Conservation (phyloP, 2,797 vertebrate genomes). For the Phrynocephalus guinanensis region DNA sequence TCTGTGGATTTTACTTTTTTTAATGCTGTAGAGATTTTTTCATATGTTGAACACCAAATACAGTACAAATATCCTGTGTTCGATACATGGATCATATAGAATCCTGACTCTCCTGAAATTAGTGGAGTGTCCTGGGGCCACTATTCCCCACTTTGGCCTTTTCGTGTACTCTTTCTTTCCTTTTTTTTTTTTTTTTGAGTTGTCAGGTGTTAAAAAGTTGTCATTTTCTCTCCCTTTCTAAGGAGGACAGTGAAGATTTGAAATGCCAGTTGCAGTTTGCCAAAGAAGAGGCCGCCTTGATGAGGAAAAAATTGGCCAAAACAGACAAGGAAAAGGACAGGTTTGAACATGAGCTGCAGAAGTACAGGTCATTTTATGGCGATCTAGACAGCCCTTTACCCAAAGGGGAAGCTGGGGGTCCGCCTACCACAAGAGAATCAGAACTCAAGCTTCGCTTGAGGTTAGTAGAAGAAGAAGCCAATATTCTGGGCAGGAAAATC, state of each 20-base stretch:
- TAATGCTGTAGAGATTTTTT: background rate
- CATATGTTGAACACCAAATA: too few species aligned
- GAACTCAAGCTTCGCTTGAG: slow-evolving; percentile 95
- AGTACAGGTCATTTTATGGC: slow-evolving; percentile 96
- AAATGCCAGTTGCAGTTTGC: slow-evolving; percentile 97
- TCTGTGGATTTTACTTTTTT: background rate
- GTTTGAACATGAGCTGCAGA: slow-evolving; percentile 95
- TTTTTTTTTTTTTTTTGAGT: background rate
- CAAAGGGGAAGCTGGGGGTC: slow-evolving; percentile 96
- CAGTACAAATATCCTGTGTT: too few species aligned
- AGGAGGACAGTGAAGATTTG: slow-evolving; percentile 97
- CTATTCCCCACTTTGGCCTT: background rate
- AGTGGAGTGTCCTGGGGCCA: background rate
- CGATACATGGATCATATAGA: background rate
- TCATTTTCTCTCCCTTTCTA: slow-evolving; percentile 39
- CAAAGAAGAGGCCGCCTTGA: slow-evolving; percentile 94
- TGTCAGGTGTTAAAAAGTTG: slow-evolving; percentile 31
- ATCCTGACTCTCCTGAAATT: background rate
- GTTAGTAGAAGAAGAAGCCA: slow-evolving; percentile 97
- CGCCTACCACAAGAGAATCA: slow-evolving; percentile 94
- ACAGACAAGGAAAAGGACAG: slow-evolving; percentile 98
- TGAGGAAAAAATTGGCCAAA: slow-evolving; percentile 99
- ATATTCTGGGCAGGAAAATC: slow-evolving; percentile 97
- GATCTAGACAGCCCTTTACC: slow-evolving; percentile 97
- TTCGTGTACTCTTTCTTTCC: background rate